Base-by-base conservation (phyloP, 2,797 vertebrate genomes). In the Apogon hyalosoma region DNA sequence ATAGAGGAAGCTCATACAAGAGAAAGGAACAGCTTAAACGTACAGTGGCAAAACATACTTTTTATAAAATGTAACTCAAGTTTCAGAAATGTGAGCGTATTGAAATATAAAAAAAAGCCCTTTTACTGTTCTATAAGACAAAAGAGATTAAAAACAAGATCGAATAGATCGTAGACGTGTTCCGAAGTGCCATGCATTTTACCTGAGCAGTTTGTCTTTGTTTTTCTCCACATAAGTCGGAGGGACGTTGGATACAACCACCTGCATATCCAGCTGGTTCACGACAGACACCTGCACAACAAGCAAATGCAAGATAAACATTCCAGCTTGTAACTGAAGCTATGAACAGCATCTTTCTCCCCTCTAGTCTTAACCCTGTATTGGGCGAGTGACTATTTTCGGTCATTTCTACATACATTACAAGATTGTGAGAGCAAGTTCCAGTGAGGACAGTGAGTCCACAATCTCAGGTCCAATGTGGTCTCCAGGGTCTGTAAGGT, bases 181-280 rank as follows among this genome's bases (percentile, higher is more conserved):
- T 4, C 21, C 15, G 7, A 11, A 28, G 9, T 21, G 31, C 14
- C 7, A 47, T 40, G 5, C 14, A 15, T 1, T 19, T 96, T 96
- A 99, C 98, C 95, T 92, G 75, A 97, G 95, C 46, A 99, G 94
- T 11, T 95, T 94, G 49, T 97, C 94, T 86, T 98, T 99, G 90
- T 96, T 97, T 89, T 97, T 95, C 72, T 99, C 98, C 91, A 99
- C 96, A 7, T 96, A 92, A 0, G 97, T 98, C 14, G 98, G 97
- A 38, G 97, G 95, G 28, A 99, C 96, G 0, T 98, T 99, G 38
- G 96, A 98, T 59, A 99, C 97, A 4, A 99, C 95, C 82, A 99
- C 97, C 85, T 99, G 98, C 98, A 99, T 99, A 88, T 99, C 98
- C 90, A 99, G 83, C 88, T 97, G 97, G 90, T 99, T 99, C 85